Conservation (phyloP, 2,797 vertebrate genomes). For the Carcharodon carcharias region DNA sequence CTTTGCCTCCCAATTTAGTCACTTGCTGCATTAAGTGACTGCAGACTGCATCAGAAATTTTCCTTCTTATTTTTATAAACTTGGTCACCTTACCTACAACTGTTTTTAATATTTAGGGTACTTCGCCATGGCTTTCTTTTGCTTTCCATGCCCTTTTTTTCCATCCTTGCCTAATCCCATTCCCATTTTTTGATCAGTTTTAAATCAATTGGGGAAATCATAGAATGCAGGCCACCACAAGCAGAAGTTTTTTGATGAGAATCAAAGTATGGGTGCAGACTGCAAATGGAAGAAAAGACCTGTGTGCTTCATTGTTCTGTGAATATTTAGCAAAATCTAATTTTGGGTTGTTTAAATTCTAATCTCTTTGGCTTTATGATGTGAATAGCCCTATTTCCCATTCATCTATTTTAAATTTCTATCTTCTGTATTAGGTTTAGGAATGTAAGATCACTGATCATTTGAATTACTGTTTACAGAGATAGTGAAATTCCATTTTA, state of each 20-base stretch:
- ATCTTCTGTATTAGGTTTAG: background rate
- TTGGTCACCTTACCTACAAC: background rate
- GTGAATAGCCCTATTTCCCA: background rate
- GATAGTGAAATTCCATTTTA: background rate
- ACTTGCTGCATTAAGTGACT: background rate
- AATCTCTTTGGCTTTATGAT: background rate
- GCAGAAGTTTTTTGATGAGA: background rate
- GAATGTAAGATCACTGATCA: background rate
- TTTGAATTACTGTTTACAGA: background rate
- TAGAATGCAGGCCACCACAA: background rate
- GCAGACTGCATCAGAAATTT: background rate
- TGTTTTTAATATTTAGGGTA: background rate
- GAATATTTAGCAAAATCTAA: background rate
- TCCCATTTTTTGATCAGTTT: background rate
- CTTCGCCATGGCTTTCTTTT: too few species aligned
- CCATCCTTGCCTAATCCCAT: background rate
- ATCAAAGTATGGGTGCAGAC: background rate
- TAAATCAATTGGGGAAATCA: background rate
- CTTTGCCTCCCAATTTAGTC: background rate
- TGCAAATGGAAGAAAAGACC: background rate
- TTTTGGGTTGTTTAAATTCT: background rate
- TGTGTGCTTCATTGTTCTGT: background rate
- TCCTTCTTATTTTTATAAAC: background rate
- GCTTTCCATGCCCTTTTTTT: background rate
- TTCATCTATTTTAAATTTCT: background rate